phyloP scores from a whole-genome alignment of 2,888 invertebrate species.

The Abscondita cerata region DNA sequence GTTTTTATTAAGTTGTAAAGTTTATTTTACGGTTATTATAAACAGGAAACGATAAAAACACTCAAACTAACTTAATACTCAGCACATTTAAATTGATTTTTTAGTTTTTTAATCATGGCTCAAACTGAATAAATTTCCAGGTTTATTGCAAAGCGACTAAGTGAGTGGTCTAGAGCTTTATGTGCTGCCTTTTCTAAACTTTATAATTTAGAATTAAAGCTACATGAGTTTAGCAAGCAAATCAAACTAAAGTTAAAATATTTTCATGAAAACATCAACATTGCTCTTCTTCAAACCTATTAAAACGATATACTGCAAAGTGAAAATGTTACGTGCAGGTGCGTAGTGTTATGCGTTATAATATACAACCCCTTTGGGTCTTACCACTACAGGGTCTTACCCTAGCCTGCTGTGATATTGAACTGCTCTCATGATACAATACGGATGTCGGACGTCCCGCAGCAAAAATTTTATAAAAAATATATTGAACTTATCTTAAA shows the following conservation, averaged over 20 bases:
- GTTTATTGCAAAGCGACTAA: constrained; percentile 6
- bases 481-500: not conserved
- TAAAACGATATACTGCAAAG: constrained; percentile 46
- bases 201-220: constrained; percentile 24
- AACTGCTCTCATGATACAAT: constrained; percentile 33
- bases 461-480: constrained; percentile 15
- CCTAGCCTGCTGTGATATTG: constrained; percentile 32
- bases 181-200: constrained; percentile 14
- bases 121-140: too few species aligned
- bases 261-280: constrained; percentile 31
- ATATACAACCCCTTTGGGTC: constrained; percentile 41
- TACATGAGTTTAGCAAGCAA: constrained; percentile 27
- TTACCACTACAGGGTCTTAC: constrained; percentile 36
- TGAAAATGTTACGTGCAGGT: constrained; percentile 39
- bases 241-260: constrained; percentile 28
- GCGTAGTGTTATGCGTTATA: constrained; percentile 38
- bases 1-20: too few species aligned
- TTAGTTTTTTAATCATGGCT: too few species aligned
- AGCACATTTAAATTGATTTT: too few species aligned
- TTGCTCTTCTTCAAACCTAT: constrained; percentile 37
- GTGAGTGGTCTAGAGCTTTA: constrained; percentile 7
- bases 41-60: too few species aligned
- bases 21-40: too few species aligned
- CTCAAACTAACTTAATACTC: too few species aligned
- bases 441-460: constrained; percentile 31